A percentile compares a stretch with the other conserved stretches of the same genome.
Evolutionary conservation across 2,888 invertebrate genomes (phyloP).

Genomic region (Seladonia tumulorum): DNA sequence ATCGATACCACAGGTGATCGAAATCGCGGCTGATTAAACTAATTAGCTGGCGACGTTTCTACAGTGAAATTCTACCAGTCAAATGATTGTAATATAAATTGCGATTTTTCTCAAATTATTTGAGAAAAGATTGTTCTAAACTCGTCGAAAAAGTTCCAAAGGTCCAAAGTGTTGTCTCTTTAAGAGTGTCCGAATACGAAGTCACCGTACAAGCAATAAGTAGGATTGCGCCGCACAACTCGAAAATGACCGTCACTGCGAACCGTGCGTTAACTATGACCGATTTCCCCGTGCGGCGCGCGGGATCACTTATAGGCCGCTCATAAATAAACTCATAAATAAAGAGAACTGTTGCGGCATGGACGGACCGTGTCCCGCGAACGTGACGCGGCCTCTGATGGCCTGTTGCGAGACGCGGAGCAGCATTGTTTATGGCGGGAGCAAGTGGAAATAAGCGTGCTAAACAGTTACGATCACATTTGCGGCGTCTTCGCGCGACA

Average conservation of each 20-base stretch:
- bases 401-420: not conserved
- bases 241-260: too few species aligned
- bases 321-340: not conserved
- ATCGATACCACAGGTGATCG: not conserved
- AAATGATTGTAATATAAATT: too few species aligned
- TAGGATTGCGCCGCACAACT: too few species aligned
- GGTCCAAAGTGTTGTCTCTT: too few species aligned
- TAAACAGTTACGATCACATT: not conserved
- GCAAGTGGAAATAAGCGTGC: not conserved
- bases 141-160: too few species aligned
- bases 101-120: too few species aligned
- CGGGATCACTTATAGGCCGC: not conserved
- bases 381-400: not conserved
- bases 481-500: slow-evolving; percentile 30
- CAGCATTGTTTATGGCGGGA: not conserved
- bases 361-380: not conserved
- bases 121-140: too few species aligned
- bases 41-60: too few species aligned
- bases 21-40: too few species aligned
- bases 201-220: too few species aligned
- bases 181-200: too few species aligned
- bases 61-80: too few species aligned
- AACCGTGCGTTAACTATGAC: not conserved
- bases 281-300: not conserved
- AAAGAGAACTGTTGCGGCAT: not conserved